Evolutionary conservation across 2,888 invertebrate genomes (phyloP).

Genomic region (Strigamia transsilvanica): DNA sequence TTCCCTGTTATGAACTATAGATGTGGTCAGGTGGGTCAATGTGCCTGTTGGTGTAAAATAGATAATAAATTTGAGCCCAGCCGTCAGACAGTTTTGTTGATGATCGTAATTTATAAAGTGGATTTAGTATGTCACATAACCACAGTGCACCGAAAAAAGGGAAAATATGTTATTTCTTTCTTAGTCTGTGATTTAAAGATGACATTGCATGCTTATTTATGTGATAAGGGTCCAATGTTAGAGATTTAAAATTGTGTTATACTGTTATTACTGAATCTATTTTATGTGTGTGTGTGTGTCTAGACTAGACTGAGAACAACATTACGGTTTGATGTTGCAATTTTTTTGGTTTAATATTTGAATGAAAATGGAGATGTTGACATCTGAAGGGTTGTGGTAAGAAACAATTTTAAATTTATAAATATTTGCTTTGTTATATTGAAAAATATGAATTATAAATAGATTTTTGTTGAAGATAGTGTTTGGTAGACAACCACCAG

Average conservation of each 20-base stretch:
- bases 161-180: not conserved
- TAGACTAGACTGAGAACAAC: not conserved
- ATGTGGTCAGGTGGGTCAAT: constrained; percentile 2
- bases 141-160: not conserved
- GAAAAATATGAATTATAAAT: too few species aligned
- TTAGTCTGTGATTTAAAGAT: not conserved
- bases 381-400: not conserved
- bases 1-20: not conserved
- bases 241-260: not conserved
- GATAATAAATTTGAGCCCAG: not conserved
- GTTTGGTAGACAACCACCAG: too few species aligned
- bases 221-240: not conserved
- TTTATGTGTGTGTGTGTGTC: not conserved
- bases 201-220: not conserved
- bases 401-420: not conserved
- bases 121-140: not conserved
- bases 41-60: not conserved
- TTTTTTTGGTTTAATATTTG: not conserved
- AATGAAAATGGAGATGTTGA: not conserved
- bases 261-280: not conserved
- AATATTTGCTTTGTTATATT: not conserved
- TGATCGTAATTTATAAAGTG: constrained; percentile 21
- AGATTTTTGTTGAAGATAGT: too few species aligned
- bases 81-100: not conserved
- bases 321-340: not conserved